Evolutionary conservation across 2,113 vertebrate species (phyloP), one percentile per base, ranked within the genome.

Genomic region (Platycercus adscitus): DNA sequence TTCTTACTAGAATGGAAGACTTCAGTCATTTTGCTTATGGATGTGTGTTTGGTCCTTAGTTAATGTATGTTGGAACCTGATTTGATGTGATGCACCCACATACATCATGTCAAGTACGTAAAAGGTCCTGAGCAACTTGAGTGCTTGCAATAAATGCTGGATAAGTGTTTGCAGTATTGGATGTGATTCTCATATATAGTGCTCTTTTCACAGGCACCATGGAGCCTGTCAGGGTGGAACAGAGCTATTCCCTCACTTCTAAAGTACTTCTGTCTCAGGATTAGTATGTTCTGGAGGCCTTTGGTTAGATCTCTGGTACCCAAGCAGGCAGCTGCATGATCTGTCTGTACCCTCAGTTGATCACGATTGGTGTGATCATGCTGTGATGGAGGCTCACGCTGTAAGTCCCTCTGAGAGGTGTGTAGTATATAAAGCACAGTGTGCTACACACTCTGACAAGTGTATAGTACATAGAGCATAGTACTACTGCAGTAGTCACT

Each of bases 341-440:
- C 29, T 52, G 37, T n/a, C n/a, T 46, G 60, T 26, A 15, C 7
- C 20, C 47, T 43, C 23, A 37, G 41, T 73, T 73, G 26, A n/a
- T 53, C 43, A 13, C 3, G 47, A 19, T 5, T 2, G 17, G 9
- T 52, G 60, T 1, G 4, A 13, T 56, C 6, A 1, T 50, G 47
- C 47, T 33, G 4, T 24, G 52, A 7, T 11, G 66, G 66, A 64
- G 21, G 23, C 50, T 53, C 7, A 29, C 0, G 4, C 56, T 66
- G 29, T 53, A 53, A 88, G 56, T 65, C 39, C 44, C 31, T 11
- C 19, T 39, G 44, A 44, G 50, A 39, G 33, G 14, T 15, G 21
- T n/a, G 16, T 23, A 9, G n/a, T 19, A 17, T 29, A 2, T 11
- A 7, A 58, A 58, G 33, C 33, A 35, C 56, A 58, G 56, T 56